Conservation (phyloP, 1,140 invertebrate genomes). For the Paralvinella palmiformis region DNA sequence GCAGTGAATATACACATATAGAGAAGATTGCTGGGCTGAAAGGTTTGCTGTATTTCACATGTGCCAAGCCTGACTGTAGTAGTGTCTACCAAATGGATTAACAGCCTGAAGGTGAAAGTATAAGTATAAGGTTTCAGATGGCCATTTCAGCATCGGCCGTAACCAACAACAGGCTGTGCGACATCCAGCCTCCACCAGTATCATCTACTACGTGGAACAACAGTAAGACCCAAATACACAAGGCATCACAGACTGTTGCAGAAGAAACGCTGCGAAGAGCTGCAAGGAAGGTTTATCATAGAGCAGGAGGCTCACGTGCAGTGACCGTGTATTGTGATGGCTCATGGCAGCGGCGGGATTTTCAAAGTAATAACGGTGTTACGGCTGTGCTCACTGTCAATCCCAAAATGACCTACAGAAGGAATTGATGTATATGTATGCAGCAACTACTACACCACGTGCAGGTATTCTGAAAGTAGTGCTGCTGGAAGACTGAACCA, state of each 20-base stretch:
- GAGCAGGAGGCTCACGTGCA: neutral
- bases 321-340: too few species aligned
- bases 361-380: too few species aligned
- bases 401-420: too few species aligned
- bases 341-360: too few species aligned
- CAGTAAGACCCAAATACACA: neutral
- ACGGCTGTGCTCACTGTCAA: too few species aligned
- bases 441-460: too few species aligned
- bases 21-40: neutral
- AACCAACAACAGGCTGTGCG: neutral
- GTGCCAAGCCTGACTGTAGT: neutral
- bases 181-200: neutral
- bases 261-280: neutral
- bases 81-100: neutral
- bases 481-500: slow-evolving; percentile 5
- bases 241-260: neutral
- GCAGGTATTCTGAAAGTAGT: neutral
- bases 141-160: neutral
- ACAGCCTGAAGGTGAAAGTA: neutral
- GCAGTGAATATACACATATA: neutral
- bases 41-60: neutral
- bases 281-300: neutral
- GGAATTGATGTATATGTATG: too few species aligned
- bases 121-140: slow-evolving; percentile 2
- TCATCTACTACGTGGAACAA: neutral